phyloP scores from a whole-genome alignment of 2,797 vertebrate genomes.

The Menidia menidia region DNA sequence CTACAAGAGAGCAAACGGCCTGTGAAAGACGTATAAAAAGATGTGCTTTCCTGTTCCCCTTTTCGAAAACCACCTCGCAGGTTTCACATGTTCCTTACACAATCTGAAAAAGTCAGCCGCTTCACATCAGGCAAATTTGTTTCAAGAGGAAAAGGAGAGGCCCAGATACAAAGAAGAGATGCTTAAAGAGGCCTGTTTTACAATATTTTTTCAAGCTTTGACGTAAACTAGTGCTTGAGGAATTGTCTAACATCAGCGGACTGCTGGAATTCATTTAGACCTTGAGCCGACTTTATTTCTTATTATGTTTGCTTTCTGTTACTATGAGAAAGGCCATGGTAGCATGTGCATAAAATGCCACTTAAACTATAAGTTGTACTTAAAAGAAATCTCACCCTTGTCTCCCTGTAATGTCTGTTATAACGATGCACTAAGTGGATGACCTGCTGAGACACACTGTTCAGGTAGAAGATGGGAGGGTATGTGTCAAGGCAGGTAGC shows the following conservation, averaged over 20 bases:
- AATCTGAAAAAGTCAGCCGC: constrained; percentile 38
- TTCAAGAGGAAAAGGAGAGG: not conserved
- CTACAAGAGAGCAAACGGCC: constrained; percentile 70
- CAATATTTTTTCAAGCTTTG: not conserved
- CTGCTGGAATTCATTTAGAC: not conserved
- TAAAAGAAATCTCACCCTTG: constrained; percentile 80
- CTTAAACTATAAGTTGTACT: not conserved
- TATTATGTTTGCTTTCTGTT: not conserved
- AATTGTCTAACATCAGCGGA: too few relatives aligned
- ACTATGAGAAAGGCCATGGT: not conserved
- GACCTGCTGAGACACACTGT: constrained; percentile 84
- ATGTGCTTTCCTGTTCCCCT: constrained; percentile 26
- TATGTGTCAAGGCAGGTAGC: constrained; percentile 97
- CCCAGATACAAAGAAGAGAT: not conserved
- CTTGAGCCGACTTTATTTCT: not conserved
- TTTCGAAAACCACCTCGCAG: constrained; percentile 15
- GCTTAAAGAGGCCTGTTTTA: too few relatives aligned
- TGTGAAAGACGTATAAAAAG: not conserved
- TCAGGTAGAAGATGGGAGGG: constrained; percentile 96
- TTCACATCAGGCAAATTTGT: constrained; percentile 13
- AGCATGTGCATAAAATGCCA: not conserved
- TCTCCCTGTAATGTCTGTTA: constrained; percentile 85
- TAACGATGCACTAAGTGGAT: constrained; percentile 90
- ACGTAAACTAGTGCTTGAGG: too few relatives aligned
- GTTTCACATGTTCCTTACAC: constrained; percentile 62